Base-by-base conservation (phyloP, 2,888 invertebrate genomes). In the Thereva unica region DNA sequence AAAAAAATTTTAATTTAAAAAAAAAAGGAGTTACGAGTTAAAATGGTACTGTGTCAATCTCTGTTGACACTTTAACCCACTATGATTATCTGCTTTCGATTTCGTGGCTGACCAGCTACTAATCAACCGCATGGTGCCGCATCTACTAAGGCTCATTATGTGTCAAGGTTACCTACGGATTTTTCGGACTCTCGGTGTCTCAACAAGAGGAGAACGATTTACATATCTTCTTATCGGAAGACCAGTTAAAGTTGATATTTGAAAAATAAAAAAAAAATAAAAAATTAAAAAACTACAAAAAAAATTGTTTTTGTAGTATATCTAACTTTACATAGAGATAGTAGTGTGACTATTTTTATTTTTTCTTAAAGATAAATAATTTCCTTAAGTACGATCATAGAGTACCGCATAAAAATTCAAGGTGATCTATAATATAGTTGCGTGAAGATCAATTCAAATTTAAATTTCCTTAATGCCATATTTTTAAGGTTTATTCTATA, bases 141-240 rank as follows among this genome's bases (percentile, higher is more conserved):
- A 38, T 23, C 49, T 34, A 35, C 59, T 49, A 37, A 34, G 23
- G 10, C 37, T 59, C 59, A 47, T 59, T 47, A 59, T 59, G 59
- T 59, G 59, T 59, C 59, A 59, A 59, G 59, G 59, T 59, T 59
- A 59, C 23, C 23, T 23, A 23, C 35, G 49, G 59, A 49, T 59
- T 45, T 49, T 47, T 8, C 23, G 37, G 59, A 59, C 37, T 59
- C 47, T 59, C 47, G 59, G 34, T 45, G 45, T 42, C 23, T 37
- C n/a, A 45, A 57, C 23, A 23, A 23, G 23, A 23, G 23, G 57
- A 57, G 42, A 34, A 57, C 12, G 38, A 52, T 59, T 59, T 59
- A 49, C 59, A 59, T 59, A 56, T 56, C 56, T 56, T 56, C 56
- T 56, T 56, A 56, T 56, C 56, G 56, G 56, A 56, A 47, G 47